phyloP scores from a whole-genome alignment of 2,797 vertebrate genomes.

The Mormyrus hasselquistii region DNA sequence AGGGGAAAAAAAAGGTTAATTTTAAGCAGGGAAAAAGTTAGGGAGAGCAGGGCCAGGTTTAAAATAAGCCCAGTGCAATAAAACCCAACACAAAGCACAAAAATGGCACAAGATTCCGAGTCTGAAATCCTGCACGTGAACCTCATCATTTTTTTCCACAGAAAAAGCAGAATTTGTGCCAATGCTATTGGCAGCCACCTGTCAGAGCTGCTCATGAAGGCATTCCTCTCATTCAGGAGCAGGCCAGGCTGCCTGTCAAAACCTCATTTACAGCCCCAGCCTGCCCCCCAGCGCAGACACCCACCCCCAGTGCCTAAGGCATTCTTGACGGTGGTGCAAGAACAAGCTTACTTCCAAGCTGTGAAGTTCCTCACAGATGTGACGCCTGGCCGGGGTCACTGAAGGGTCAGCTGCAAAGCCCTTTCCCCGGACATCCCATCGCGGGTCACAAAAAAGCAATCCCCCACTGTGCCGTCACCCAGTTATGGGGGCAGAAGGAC shows the following conservation, averaged over 20 bases:
- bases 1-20: not conserved
- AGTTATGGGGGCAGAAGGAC: not conserved
- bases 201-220: not conserved
- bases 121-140: not conserved
- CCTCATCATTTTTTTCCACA: not conserved
- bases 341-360: constrained; percentile 61
- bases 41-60: not conserved
- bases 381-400: constrained; percentile 56
- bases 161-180: constrained; percentile 2
- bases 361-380: constrained; percentile 65
- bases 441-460: constrained; percentile 47
- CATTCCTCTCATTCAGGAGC: not conserved
- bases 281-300: not conserved
- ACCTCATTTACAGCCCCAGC: not conserved
- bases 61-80: not conserved
- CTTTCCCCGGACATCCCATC: constrained; percentile 54
- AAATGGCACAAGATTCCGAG: not conserved
- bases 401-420: constrained; percentile 51
- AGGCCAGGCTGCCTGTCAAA: not conserved
- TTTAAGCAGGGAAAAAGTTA: not conserved
- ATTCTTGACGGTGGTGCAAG: constrained; percentile 53
- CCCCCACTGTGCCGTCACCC: not conserved
- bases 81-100: not conserved
- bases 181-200: not conserved
- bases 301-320: constrained; percentile 30